A percentile compares a stretch with the other conserved stretches of the same genome.
These are phyloP conservation scores for Tholera decimalis DNA, from an alignment of 2,888 invertebrate species.

Conservation along the genomic window DNA sequence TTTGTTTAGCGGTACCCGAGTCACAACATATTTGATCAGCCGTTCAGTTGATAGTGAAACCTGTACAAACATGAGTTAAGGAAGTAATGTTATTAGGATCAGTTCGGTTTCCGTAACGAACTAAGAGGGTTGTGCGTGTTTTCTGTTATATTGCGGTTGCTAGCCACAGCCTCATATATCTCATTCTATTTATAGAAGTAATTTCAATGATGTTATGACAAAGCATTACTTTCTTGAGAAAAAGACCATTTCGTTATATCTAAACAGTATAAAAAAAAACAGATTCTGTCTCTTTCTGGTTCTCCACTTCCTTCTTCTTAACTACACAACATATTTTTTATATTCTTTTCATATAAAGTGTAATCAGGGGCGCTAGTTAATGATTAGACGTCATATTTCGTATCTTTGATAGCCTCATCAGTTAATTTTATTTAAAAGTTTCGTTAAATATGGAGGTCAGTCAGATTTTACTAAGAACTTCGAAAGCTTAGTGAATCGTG, in stretches of 20 bases:
- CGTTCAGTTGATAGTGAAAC: conserved; percentile 40
- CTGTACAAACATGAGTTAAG: conserved; percentile 55
- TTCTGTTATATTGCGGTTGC: conserved; percentile 33
- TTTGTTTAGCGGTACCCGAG: conserved; percentile 46
- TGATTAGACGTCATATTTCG: neutral
- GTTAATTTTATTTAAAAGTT: neutral
- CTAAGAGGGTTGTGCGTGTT: conserved; percentile 40
- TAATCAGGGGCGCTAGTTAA: neutral
- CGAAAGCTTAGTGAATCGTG: conserved; percentile 1
- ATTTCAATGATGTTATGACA: conserved; percentile 15
- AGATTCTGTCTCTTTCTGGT: too few species aligned
- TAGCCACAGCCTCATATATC: conserved; percentile 8
- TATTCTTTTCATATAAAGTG: too few species aligned
- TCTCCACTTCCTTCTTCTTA: too few species aligned
- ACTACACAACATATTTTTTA: too few species aligned
- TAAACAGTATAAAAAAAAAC: neutral
- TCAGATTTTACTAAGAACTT: neutral
- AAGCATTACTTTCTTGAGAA: neutral
- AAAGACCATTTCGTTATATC: neutral
- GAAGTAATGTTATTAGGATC: conserved; percentile 59
- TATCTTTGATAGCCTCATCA: neutral
- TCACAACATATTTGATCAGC: conserved; percentile 42
- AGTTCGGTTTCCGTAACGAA: conserved; percentile 50
- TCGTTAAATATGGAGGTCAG: conserved; percentile 15
- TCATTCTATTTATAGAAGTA: conserved; percentile 24